Conservation (phyloP, 2,113 vertebrate genomes). For the Cephalopterus ornatus region DNA sequence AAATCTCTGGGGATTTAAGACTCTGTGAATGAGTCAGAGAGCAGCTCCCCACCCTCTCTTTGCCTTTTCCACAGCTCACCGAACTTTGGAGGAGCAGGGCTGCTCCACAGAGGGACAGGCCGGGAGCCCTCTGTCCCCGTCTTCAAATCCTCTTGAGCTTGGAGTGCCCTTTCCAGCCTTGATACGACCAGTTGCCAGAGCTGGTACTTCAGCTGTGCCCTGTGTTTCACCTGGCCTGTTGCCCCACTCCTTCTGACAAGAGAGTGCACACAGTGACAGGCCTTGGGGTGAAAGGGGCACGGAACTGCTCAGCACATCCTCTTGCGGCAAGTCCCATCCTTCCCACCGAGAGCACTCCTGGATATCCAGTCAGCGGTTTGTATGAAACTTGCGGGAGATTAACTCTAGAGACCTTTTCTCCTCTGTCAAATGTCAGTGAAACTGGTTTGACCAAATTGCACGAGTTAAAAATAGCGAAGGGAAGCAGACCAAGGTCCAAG, state of each 20-base stretch:
- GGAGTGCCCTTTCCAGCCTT: not conserved
- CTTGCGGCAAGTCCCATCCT: not conserved
- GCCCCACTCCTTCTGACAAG: not conserved
- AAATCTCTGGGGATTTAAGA: not conserved
- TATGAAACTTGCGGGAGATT: not conserved
- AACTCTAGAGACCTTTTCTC: not conserved
- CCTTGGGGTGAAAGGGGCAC: not conserved
- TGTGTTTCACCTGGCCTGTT: not conserved
- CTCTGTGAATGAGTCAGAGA: not conserved
- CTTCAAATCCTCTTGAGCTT: not conserved
- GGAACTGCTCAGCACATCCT: not conserved
- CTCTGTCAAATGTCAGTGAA: not conserved
- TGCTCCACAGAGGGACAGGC: not conserved
- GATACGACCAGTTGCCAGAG: not conserved
- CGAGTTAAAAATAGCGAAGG: not conserved
- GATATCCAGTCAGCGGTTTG: not conserved
- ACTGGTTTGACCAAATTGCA: not conserved
- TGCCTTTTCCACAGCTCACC: not conserved
- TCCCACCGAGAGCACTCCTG: not conserved
- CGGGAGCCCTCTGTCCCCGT: not conserved
- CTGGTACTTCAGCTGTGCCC: not conserved
- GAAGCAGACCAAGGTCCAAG: not conserved
- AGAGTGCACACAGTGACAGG: not conserved
- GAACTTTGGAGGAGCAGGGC: not conserved
- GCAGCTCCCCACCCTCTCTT: not conserved